Evolutionary conservation across 2,888 invertebrate genomes (phyloP).

Genomic region (Hydrotaea cyrtoneurina): DNA sequence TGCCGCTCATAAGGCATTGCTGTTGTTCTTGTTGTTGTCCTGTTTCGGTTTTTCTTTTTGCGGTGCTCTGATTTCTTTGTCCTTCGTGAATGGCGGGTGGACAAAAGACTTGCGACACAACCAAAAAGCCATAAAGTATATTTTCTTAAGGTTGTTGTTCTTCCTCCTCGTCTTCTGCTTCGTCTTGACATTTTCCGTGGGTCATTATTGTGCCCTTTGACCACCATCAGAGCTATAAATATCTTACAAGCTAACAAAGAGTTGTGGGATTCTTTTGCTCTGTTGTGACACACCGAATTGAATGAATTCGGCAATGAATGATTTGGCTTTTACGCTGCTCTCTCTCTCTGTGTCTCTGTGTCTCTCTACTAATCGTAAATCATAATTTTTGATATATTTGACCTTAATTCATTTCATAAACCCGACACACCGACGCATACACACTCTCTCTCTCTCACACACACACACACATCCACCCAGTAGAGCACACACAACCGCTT

Average conservation of each 20-base stretch:
- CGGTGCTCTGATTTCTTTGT: background rate
- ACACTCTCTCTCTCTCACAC: background rate
- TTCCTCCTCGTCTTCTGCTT: no score
- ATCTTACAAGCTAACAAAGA: background rate
- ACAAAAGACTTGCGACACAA: background rate
- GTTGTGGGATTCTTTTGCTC: background rate
- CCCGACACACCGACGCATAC: background rate
- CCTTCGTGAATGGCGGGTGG: background rate
- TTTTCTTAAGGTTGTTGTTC: background rate
- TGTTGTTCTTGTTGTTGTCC: background rate
- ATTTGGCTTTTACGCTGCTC: constrained; percentile 1
- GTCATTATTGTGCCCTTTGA: background rate
- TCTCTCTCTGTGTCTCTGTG: no score
- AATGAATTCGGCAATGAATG: background rate
- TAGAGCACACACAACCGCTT: background rate
- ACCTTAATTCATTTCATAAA: constrained; percentile 31
- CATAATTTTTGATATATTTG: constrained; percentile 32
- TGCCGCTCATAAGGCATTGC: background rate
- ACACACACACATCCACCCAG: background rate
- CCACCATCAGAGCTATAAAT: background rate
- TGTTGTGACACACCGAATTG: background rate
- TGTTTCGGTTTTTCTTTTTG: background rate
- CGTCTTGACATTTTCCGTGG: constrained; percentile 15
- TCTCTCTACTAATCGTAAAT: constrained; percentile 15
- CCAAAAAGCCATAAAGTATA: background rate